Evolutionary conservation across 64 coral and sea anemone species (phyloP).

Genomic region (Cladopsammia gracilis): DNA sequence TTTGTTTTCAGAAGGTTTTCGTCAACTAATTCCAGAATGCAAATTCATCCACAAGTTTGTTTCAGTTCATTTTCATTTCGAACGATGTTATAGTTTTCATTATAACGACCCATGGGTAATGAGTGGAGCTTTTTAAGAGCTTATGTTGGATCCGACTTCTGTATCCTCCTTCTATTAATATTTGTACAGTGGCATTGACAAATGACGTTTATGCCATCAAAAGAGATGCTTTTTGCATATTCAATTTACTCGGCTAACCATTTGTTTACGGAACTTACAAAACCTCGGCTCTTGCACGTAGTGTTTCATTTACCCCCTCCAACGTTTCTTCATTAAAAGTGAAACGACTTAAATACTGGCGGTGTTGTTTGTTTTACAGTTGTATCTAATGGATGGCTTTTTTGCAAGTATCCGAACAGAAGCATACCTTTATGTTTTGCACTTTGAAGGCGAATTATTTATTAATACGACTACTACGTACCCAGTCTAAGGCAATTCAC

Average conservation of each 20-base stretch:
- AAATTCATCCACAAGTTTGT: too few relatives aligned
- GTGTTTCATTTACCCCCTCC: conserved; percentile 38
- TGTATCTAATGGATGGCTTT: not conserved
- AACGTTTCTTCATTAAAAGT: conserved; percentile 48
- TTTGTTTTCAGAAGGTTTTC: not conserved
- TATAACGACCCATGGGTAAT: not conserved
- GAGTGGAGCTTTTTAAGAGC: not conserved
- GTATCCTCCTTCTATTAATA: conserved; percentile 23
- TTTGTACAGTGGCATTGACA: not conserved
- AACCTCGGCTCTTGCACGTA: not conserved
- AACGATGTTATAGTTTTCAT: not conserved
- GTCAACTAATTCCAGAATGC: not conserved
- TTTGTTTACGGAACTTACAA: conserved; percentile 16
- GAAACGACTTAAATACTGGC: not conserved
- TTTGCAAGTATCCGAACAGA: not conserved
- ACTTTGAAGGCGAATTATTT: too few relatives aligned
- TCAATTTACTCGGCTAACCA: conserved; percentile 9
- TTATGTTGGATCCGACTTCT: not conserved
- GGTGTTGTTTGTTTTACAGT: not conserved
- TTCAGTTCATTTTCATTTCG: not conserved
- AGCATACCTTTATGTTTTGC: too few relatives aligned
- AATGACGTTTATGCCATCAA: conserved; percentile 40
- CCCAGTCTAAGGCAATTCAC: too few relatives aligned
- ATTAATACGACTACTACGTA: too few relatives aligned
- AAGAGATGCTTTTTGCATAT: conserved; percentile 33